Conservation (phyloP, 2,888 invertebrate genomes). For the Drosophila flavopinicola region DNA sequence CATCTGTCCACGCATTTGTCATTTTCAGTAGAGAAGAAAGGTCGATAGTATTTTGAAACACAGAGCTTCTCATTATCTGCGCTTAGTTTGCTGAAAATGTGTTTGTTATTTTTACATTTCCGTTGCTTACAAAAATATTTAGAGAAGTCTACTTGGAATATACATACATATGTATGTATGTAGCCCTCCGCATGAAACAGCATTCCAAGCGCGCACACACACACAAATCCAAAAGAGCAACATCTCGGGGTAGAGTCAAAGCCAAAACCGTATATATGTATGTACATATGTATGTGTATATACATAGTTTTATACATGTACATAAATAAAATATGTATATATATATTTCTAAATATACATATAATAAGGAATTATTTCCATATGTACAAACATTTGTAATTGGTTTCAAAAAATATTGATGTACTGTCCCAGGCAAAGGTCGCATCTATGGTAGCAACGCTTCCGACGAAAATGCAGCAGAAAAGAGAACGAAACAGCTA, state of each 20-base stretch:
- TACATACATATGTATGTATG: constrained; percentile 5
- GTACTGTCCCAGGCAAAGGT: constrained; percentile 51
- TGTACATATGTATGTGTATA: constrained; percentile 15
- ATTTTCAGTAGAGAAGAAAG: constrained; percentile 51
- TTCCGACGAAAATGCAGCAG: constrained; percentile 58
- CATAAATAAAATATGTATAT: constrained; percentile 1
- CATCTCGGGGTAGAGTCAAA: constrained; percentile 33
- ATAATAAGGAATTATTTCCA: not conserved
- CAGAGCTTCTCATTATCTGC: constrained; percentile 46
- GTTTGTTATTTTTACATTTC: constrained; percentile 77
- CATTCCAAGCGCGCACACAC: constrained; percentile 50
- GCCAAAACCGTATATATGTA: no score
- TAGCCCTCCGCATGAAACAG: constrained; percentile 43
- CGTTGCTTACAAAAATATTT: constrained; percentile 75
- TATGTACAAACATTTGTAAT: constrained; percentile 11
- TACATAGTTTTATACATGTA: not conserved
- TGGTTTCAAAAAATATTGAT: constrained; percentile 34
- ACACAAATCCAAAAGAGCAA: constrained; percentile 12
- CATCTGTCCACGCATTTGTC: constrained; percentile 69
- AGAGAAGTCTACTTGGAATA: constrained; percentile 24
- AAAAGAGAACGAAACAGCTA: constrained; percentile 55
- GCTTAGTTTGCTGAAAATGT: constrained; percentile 59
- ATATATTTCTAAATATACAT: constrained; percentile 2
- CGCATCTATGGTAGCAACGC: constrained; percentile 46
- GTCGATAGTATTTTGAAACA: constrained; percentile 49